Conservation (phyloP, 2,888 invertebrate genomes). For the Dexiosoma caninum region DNA sequence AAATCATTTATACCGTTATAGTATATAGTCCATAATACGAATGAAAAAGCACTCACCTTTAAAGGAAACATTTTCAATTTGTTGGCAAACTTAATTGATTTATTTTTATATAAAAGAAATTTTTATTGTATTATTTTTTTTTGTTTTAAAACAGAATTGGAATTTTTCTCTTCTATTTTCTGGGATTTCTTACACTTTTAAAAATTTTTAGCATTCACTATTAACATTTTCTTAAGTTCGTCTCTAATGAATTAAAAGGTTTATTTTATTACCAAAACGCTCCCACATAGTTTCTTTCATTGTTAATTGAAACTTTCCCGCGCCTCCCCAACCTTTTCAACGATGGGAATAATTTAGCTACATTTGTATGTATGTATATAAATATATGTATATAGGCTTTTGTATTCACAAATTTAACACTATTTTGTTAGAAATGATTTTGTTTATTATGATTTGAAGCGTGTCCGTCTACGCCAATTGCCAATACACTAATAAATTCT, state of each 20-base stretch:
- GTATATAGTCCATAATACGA: no score
- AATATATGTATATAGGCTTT: no score
- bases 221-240: not conserved
- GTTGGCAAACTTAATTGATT: not conserved
- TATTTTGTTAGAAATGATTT: constrained; percentile 6
- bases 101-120: not conserved
- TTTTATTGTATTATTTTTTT: not conserved
- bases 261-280: not conserved
- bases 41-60: constrained; percentile 57
- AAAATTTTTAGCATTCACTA: not conserved
- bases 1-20: no score
- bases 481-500: constrained; percentile 63
- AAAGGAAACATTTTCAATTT: constrained; percentile 58
- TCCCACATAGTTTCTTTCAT: not conserved
- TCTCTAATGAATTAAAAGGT: not conserved
- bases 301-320: constrained; percentile 28
- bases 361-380: constrained; percentile 1
- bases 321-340: constrained; percentile 26
- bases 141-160: not conserved
- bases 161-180: not conserved
- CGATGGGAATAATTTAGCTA: constrained; percentile 21
- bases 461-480: constrained; percentile 60
- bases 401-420: constrained; percentile 1
- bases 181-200: not conserved
- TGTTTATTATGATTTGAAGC: constrained; percentile 21